Percentiles rank a stretch among this genome's conserved stretches.
phyloP scores from a whole-genome alignment of 2,797 vertebrate species.

The Lagorchestes hirsutus region DNA sequence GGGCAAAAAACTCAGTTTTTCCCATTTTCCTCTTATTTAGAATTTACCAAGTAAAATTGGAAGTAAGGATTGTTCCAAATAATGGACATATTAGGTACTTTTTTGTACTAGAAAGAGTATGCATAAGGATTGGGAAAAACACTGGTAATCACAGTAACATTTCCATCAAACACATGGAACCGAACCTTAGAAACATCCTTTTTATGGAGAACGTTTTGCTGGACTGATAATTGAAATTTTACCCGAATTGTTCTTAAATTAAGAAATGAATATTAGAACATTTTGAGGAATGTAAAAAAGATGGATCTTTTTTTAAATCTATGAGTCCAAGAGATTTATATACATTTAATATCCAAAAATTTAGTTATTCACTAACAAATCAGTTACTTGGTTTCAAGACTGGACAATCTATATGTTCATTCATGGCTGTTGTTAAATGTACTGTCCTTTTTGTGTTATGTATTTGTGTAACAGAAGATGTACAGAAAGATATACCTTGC shows the following conservation, averaged over 20 bases:
- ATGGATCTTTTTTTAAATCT: background rate
- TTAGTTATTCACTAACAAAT: background rate
- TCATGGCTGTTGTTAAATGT: background rate
- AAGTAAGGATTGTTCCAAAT: background rate
- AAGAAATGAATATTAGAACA: background rate
- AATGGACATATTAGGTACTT: background rate
- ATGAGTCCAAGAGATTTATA: background rate
- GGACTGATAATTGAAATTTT: background rate
- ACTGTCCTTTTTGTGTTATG: background rate
- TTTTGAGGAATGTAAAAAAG: background rate
- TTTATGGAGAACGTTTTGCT: background rate
- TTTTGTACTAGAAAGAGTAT: background rate
- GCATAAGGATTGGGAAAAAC: background rate
- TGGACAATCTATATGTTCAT: background rate
- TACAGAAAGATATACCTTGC: background rate
- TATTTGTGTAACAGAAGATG: background rate
- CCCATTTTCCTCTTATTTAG: background rate
- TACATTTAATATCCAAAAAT: background rate
- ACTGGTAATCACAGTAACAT: background rate
- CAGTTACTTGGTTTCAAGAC: background rate
- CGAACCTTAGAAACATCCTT: too few species aligned
- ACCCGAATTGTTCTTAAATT: background rate
- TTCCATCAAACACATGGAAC: too few species aligned
- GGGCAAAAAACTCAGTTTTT: background rate
- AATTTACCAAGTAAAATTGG: background rate